Percentiles rank a stretch among this genome's conserved stretches.
Conservation (phyloP, 1,140 invertebrate species). For the Metopolophium dirhodum region DNA sequence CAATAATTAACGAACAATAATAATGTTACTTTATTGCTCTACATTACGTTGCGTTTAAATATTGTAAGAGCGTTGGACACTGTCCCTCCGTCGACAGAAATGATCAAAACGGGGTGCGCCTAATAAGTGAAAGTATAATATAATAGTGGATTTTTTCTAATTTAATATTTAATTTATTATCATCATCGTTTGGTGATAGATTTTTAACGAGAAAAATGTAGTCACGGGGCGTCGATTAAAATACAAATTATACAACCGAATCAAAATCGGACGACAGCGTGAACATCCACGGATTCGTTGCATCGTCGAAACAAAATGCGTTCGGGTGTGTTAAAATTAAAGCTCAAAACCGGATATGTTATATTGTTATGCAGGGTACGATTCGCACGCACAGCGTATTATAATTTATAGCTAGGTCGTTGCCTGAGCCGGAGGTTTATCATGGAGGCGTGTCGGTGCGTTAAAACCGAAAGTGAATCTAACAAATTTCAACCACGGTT, state of each 20-base stretch:
- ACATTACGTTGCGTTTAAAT: background rate
- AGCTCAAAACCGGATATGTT: slow-evolving; percentile 6
- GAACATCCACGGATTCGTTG: background rate
- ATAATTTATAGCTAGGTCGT: background rate
- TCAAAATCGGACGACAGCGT: background rate
- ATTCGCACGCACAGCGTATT: background rate
- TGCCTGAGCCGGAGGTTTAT: background rate
- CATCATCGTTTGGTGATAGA: background rate
- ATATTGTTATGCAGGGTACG: background rate
- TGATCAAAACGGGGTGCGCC: background rate
- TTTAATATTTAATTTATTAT: background rate
- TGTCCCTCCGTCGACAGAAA: background rate
- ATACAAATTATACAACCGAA: background rate
- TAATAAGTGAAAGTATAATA: slow-evolving; percentile 28
- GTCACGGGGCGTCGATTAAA: background rate
- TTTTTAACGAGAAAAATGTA: background rate
- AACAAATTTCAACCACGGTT: background rate
- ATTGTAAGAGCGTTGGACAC: background rate
- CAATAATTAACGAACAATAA: background rate
- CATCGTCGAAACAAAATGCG: background rate
- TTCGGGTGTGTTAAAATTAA: background rate
- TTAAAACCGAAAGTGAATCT: background rate
- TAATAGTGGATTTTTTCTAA: background rate
- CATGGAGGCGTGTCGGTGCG: background rate
- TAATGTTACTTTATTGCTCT: background rate